Percentiles rank a stretch among this genome's conserved stretches.
Conservation (phyloP, 2,113 vertebrate genomes). For the Lycaon pictus region DNA sequence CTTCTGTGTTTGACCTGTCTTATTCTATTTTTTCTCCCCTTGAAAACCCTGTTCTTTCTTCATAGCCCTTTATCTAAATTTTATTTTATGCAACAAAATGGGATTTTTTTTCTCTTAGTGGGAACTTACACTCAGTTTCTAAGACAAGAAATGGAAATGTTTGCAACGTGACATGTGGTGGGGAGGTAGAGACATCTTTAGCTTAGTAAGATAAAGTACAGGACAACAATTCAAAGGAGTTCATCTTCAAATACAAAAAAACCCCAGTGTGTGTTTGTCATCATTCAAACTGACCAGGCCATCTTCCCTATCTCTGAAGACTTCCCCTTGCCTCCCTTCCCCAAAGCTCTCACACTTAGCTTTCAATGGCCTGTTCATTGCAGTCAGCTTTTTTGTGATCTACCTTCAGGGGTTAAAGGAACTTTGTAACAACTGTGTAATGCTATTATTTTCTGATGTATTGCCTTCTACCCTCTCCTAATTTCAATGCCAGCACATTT, state of each 20-base stretch:
- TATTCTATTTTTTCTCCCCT: not conserved
- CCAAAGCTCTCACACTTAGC: not conserved
- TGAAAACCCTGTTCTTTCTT: not conserved
- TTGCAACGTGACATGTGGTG: not conserved
- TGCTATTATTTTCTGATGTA: not conserved
- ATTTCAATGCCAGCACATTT: not conserved
- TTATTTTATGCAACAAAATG: not conserved
- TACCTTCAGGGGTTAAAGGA: not conserved
- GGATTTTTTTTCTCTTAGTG: not conserved
- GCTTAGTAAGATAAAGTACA: not conserved
- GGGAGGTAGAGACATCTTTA: not conserved
- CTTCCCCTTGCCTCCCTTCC: not conserved
- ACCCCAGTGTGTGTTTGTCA: too few relatives aligned
- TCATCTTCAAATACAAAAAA: not conserved
- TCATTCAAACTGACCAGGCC: too few relatives aligned
- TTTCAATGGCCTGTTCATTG: not conserved
- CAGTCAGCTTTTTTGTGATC: not conserved
- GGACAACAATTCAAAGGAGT: not conserved
- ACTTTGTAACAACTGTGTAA: not conserved
- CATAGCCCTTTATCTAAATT: not conserved
- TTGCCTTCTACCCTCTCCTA: not conserved
- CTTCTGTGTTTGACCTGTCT: not conserved
- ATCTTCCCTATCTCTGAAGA: not conserved
- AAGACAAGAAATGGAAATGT: not conserved
- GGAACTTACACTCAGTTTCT: not conserved